Conservation (phyloP, 2,113 vertebrate genomes). For the Plestiodon gilberti region DNA sequence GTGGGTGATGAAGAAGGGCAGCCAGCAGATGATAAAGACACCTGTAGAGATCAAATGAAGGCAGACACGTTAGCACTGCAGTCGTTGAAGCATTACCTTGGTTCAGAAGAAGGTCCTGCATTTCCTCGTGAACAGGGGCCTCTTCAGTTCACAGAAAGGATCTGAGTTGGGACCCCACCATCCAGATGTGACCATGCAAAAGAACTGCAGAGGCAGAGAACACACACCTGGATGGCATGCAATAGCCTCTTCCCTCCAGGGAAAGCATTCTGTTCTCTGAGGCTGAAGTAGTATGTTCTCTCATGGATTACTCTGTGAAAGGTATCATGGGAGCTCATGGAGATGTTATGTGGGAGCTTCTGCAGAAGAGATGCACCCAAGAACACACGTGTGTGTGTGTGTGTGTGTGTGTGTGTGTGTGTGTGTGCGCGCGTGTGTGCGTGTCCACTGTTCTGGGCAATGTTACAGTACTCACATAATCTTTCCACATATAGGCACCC, state of each 20-base stretch:
- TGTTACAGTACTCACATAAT: not conserved
- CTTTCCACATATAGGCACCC: not conserved
- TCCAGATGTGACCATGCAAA: too few species aligned
- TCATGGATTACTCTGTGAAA: not conserved
- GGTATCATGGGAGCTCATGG: too few species aligned
- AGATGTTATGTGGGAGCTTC: not conserved
- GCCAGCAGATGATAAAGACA: slow-evolving; percentile 98
- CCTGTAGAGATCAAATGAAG: slow-evolving; percentile 74
- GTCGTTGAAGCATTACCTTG: not conserved
- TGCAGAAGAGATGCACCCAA: not conserved
- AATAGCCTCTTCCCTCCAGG: too few species aligned
- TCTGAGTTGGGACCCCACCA: too few species aligned
- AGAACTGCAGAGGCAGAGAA: too few species aligned
- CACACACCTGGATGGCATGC: too few species aligned
- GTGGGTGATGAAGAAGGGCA: slow-evolving; percentile 98
- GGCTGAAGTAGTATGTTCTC: not conserved
- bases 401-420: too few species aligned
- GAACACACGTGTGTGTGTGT: too few species aligned
- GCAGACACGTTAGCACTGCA: slow-evolving; percentile 34
- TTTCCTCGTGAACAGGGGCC: not conserved
- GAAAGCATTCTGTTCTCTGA: too few species aligned
- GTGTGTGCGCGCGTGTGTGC: too few species aligned
- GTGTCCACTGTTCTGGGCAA: not conserved
- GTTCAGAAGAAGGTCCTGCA: not conserved
- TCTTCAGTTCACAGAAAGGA: too few species aligned